A percentile compares a stretch with the other conserved stretches of the same genome.
These are phyloP conservation scores for Callosobruchus maculatus DNA, from an alignment of 2,888 invertebrate genomes.

Conservation along the genomic window DNA sequence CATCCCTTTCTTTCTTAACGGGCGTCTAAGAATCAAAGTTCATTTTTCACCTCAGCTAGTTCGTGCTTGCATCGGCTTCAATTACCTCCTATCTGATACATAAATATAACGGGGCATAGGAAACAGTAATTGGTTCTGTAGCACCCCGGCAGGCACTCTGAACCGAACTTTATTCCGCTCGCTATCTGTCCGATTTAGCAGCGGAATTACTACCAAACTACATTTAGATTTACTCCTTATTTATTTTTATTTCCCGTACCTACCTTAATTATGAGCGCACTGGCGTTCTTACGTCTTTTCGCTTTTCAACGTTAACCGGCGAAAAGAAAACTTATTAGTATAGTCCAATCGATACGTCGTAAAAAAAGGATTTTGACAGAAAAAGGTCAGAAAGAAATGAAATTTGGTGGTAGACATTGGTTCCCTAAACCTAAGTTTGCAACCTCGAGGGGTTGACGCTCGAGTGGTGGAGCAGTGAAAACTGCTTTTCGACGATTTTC, in stretches of 20 bases:
- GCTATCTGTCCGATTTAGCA: not conserved
- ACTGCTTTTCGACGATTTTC: too few species aligned
- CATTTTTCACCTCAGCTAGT: not conserved
- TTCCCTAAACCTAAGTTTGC: too few species aligned
- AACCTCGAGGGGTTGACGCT: too few species aligned
- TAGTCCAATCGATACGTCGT: too few species aligned
- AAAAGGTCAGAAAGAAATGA: too few species aligned
- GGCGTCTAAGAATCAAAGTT: not conserved
- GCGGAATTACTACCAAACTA: not conserved
- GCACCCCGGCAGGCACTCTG: constrained; percentile 23
- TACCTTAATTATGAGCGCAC: not conserved
- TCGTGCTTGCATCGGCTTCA: constrained; percentile 3
- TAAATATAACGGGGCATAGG: constrained; percentile 27
- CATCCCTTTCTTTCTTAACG: not conserved
- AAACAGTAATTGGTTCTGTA: constrained; percentile 30
- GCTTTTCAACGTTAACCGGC: too few species aligned
- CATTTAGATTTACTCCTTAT: not conserved
- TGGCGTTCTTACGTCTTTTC: too few species aligned
- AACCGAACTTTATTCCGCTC: not conserved
- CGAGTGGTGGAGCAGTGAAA: too few species aligned
- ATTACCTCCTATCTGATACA: constrained; percentile 27
- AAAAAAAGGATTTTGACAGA: too few species aligned
- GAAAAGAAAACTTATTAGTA: too few species aligned
- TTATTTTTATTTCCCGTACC: not conserved
- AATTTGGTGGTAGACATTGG: too few species aligned